Percentiles rank a stretch among this genome's conserved stretches.
These are phyloP conservation scores for Struthidea cinerea DNA, from an alignment of 2,113 vertebrate species.

Conservation along the genomic window DNA sequence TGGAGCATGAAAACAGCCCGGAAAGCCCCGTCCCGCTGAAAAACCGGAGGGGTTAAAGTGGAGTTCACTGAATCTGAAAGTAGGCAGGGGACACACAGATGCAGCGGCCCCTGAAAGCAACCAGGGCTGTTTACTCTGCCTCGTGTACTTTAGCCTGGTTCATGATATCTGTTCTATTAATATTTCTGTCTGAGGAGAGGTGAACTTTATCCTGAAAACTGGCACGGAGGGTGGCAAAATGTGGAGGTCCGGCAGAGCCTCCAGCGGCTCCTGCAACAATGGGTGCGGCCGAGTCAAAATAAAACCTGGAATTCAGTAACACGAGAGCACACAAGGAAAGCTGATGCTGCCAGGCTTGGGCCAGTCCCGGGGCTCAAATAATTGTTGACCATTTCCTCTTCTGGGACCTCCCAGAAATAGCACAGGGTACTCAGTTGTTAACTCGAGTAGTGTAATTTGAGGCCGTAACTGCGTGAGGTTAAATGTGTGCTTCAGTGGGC, in stretches of 20 bases:
- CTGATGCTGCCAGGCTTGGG: background rate
- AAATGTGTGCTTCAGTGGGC: background rate
- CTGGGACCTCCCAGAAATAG: background rate
- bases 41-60: background rate
- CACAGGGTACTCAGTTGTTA: background rate
- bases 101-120: background rate
- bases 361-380: background rate
- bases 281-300: background rate
- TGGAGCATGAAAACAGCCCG: background rate
- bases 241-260: background rate
- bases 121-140: background rate
- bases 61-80: background rate
- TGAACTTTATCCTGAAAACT: background rate
- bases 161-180: slow-evolving; percentile 10
- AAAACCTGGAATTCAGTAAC: background rate
- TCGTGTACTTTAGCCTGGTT: background rate
- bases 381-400: slow-evolving; percentile 12
- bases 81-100: background rate
- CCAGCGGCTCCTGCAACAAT: background rate
- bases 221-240: background rate
- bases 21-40: background rate
- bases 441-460: background rate
- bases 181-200: background rate
- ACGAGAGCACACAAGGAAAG: background rate
- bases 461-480: background rate